These are phyloP conservation scores for Cochlearius cochlearius DNA, from an alignment of 2,113 vertebrate species.

Conservation along the genomic window DNA sequence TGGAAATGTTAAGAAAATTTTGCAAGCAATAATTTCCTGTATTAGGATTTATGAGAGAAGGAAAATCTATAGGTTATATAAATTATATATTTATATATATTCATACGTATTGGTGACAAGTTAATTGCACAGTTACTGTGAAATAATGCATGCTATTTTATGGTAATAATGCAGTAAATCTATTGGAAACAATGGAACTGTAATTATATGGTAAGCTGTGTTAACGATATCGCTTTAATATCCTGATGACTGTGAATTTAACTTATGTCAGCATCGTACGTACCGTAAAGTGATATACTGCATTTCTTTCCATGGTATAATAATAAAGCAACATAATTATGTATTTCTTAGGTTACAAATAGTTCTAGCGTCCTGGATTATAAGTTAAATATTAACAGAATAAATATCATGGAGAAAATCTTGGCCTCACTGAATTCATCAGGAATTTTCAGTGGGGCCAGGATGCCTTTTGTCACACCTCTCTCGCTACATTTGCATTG, in stretches of 20 bases:
- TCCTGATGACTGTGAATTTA: constrained; percentile 48
- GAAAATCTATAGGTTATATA: constrained; percentile 59
- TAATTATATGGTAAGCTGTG: constrained; percentile 62
- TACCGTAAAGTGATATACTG: not conserved
- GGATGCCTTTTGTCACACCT: not conserved
- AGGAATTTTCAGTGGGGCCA: not conserved
- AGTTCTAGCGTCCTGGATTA: not conserved
- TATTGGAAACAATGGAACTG: constrained; percentile 58
- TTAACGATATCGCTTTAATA: constrained; percentile 55
- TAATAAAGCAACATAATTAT: constrained; percentile 7
- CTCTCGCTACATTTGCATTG: not conserved
- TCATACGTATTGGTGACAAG: constrained; percentile 49
- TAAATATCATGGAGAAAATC: not conserved
- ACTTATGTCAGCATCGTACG: not conserved
- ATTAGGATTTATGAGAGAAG: constrained; percentile 43
- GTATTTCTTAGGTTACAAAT: not conserved
- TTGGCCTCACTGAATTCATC: not conserved
- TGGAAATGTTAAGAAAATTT: constrained; percentile 30
- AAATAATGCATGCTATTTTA: constrained; percentile 63
- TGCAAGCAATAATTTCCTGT: constrained; percentile 7
- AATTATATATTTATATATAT: constrained; percentile 63
- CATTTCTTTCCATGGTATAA: not conserved
- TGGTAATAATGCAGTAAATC: constrained; percentile 70
- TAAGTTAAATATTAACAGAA: not conserved
- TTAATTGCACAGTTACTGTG: constrained; percentile 59